Evolutionary conservation across 2,113 vertebrate species (phyloP).

Genomic region (Leptodactylus fuscus): DNA sequence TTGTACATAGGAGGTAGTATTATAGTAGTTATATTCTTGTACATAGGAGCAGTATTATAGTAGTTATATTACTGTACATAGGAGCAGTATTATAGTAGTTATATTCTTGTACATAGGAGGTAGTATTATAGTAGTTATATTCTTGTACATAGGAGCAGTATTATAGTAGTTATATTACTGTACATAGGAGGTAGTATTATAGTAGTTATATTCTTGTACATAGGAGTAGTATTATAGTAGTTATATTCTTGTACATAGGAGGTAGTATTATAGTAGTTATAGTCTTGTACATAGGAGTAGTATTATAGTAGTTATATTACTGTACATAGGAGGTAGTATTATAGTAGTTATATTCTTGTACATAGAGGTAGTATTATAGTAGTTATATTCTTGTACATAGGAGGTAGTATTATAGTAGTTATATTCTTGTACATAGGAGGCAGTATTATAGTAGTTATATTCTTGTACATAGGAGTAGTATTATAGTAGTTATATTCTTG

Average conservation of each 20-base stretch:
- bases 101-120: neutral
- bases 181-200: neutral
- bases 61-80: too few species aligned
- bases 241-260: neutral
- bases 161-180: constrained; percentile 6
- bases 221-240: neutral
- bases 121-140: constrained; percentile 11
- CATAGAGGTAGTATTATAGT: too few species aligned
- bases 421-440: neutral
- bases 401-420: neutral
- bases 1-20: too few species aligned
- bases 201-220: constrained; percentile 5
- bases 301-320: neutral
- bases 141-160: neutral
- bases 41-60: too few species aligned
- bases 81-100: neutral
- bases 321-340: neutral
- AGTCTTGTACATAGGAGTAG: neutral
- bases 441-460: constrained; percentile 17
- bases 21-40: too few species aligned
- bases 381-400: too few species aligned
- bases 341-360: too few species aligned
- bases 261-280: neutral
- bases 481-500: constrained; percentile 13
- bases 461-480: neutral